phyloP scores from a whole-genome alignment of 2,113 vertebrate genomes.

The Sapajus apella region DNA sequence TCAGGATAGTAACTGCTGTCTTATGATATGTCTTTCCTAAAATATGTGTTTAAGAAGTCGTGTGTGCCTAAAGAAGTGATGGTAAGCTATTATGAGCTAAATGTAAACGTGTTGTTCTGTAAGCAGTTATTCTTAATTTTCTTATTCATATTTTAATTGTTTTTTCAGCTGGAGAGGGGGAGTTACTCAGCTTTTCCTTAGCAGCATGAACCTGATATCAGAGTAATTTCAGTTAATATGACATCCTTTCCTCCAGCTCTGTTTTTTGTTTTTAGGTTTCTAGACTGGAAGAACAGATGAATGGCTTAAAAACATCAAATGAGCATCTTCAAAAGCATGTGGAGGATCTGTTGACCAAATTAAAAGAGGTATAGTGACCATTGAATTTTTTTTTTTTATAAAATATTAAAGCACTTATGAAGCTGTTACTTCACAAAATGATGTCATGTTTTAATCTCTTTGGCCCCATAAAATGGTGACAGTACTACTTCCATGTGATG shows the following conservation, averaged over 20 bases:
- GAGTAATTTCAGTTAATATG: not conserved
- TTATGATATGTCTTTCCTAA: not conserved
- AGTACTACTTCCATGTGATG: not conserved
- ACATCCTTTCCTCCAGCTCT: not conserved
- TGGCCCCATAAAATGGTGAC: not conserved
- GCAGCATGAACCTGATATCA: not conserved
- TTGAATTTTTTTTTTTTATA: too few species aligned
- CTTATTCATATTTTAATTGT: not conserved
- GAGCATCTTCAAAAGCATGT: conserved; percentile 93
- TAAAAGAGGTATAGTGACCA: conserved; percentile 89
- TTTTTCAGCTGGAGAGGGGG: not conserved
- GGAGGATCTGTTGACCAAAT: conserved; percentile 91
- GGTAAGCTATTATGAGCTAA: conserved; percentile 26
- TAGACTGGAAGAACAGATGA: conserved; percentile 92
- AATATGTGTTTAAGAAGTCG: not conserved
- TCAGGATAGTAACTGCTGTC: not conserved
- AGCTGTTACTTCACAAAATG: not conserved
- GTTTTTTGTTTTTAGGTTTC: conserved; percentile 84
- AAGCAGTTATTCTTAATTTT: conserved; percentile 17
- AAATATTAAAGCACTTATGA: not conserved
- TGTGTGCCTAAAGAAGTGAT: not conserved
- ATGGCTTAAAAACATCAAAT: conserved; percentile 91
- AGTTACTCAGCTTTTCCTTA: conserved; percentile 20
- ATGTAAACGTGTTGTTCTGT: not conserved
- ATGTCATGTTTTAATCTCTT: not conserved